phyloP scores from a whole-genome alignment of 2,797 vertebrate genomes.

The Mormyrops attenuatus region DNA sequence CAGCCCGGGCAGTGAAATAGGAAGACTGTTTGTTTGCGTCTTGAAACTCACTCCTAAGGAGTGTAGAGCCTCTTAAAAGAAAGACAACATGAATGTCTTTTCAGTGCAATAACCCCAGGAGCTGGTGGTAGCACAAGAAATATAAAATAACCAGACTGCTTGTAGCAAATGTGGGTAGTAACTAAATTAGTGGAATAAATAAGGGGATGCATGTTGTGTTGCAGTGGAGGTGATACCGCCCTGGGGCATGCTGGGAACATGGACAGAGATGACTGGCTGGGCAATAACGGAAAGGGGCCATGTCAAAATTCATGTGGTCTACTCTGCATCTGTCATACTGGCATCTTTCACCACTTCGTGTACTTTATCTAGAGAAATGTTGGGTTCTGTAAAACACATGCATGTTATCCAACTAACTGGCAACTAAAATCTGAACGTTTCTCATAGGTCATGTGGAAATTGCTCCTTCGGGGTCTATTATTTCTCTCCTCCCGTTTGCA shows the following conservation, averaged over 20 bases:
- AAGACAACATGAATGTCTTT: neutral
- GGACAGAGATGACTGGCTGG: neutral
- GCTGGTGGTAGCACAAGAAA: neutral
- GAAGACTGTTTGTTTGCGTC: neutral
- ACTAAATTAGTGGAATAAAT: neutral
- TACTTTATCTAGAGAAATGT: neutral
- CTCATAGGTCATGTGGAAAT: neutral
- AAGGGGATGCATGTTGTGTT: neutral
- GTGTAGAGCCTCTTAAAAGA: neutral
- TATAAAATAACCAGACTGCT: neutral
- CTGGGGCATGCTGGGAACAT: neutral
- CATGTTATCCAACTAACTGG: neutral
- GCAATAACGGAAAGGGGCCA: neutral
- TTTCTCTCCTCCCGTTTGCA: neutral
- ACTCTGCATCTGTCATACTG: neutral
- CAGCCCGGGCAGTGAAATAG: neutral
- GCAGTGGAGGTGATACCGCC: neutral
- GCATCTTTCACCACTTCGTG: neutral
- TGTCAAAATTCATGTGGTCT: neutral
- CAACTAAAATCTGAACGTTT: neutral
- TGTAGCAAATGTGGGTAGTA: neutral
- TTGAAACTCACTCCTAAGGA: neutral
- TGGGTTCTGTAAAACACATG: neutral
- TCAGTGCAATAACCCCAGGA: neutral
- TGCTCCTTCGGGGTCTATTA: neutral